Base-by-base conservation (phyloP, 2,113 vertebrate species). In the Apeltes quadracus region DNA sequence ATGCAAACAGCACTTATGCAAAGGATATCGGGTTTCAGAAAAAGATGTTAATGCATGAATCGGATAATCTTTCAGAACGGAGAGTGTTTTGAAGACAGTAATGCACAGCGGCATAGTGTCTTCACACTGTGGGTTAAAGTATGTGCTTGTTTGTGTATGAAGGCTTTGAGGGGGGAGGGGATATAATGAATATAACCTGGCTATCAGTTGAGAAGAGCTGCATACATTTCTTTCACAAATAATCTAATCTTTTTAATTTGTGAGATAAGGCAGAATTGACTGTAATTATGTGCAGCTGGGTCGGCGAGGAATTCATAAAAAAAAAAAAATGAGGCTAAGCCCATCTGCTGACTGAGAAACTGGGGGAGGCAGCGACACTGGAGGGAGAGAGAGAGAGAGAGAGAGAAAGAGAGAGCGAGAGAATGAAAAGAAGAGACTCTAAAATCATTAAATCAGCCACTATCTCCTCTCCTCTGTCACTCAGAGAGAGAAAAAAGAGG, bases 371-470 rank as follows among this genome's bases (percentile, higher is more conserved):
- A 91, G 91, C 82, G 91, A 93, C 92, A 93, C 88, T 87, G 89
- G 90, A 81, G 79, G 34, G 76, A 51, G 50, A 74, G 67, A 38
- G 71, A 72, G 69, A 72, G 79, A 74, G 22, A 73, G 67, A 74
- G 67, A 38, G 71, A 72, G 69, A 72, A 77, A 74, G 22, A 73
- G 67, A 43, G 71, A 75, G 68, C 69, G 79, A 73, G 23, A 87
- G 77, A 88, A 87, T 90, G 92, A 90, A 93, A 94, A 87, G 93
- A 93, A 93, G 93, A 94, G 94, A 93, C 90, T 93, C 93, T 94
- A 95, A 95, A 95, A 95, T 95, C 94, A 95, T 94, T 94, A 96
- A 94, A 95, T 94, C 93, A 95, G 90, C 93, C 92, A 93, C 87
- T 95, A 93, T 96, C 95, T 94, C 88, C 88, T 87, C 88, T 88